Base-by-base conservation (phyloP, 2,797 vertebrate species). In the Acanthis flammea region DNA sequence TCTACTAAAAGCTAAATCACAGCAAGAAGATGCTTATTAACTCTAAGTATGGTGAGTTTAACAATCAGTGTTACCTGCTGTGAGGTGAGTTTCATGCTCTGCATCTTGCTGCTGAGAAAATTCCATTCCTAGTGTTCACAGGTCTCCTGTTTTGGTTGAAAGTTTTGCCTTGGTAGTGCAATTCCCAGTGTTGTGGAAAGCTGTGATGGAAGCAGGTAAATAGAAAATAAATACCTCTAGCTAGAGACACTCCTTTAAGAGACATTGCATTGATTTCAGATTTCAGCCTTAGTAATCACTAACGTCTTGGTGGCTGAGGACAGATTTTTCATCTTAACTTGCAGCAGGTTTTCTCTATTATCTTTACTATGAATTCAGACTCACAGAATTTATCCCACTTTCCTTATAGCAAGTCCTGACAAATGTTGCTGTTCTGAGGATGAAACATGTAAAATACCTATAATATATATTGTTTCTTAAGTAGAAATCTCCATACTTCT, bases 351-450 rank as follows among this genome's bases (percentile, higher is more conserved):
- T 88, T 65, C 51, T 42, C 48, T 68, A 22, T 24, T 75, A 22
- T 54, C 75, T 92, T 78, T 87, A 51, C 75, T 85, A 55, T 53
- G 19, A 66, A 77, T 42, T 88, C 65, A 93, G 33, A 39, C 35
- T 83, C 78, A 87, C 18, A 61, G 68, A 72, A 58, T 35, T 72
- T 81, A 91, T 83, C 92, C 39, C 82, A 14, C 39, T 83, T 75
- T 44, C 77, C 80, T 58, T 76, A 89, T 75, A 79, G 30, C 37
- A 73, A 85, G 37, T 31, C 39, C 28, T 53, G 35, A 41, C 3
- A 63, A 84, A 88, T 25, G 5, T 44, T 74, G 23, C 28, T 80
- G 28, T 74, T 83, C 61, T 80, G 61, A 87, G 65, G 22, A 47
- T 44, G 48, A 62, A 92, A 66, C 23, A 21, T 33, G 6, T 6